Evolutionary conservation across 2,113 vertebrate genomes (phyloP).

Genomic region (Seriola dumerili): DNA sequence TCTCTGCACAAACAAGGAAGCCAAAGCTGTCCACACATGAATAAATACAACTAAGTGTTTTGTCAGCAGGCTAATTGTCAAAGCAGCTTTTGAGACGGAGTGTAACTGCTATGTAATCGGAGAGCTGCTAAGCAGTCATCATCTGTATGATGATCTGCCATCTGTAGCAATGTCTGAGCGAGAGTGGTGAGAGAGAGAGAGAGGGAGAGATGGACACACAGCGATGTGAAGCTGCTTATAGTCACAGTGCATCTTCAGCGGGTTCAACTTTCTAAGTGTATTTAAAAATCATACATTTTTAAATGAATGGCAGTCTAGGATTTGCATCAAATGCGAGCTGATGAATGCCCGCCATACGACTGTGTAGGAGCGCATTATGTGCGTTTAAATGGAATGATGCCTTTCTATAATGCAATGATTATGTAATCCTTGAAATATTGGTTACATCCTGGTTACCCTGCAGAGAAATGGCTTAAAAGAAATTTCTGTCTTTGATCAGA

Average conservation of each 20-base stretch:
- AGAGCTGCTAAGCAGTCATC: conserved; percentile 80
- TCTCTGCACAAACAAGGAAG: conserved; percentile 56
- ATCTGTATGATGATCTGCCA: conserved; percentile 80
- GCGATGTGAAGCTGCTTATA: conserved; percentile 28
- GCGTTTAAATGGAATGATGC: conserved; percentile 34
- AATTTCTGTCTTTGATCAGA: conserved; percentile 73
- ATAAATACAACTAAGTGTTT: conserved; percentile 76
- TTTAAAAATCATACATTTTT: conserved; percentile 52
- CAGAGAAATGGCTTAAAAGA: conserved; percentile 69
- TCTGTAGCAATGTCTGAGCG: conserved; percentile 72
- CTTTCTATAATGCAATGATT: conserved; percentile 73
- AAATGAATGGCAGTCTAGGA: conserved; percentile 32
- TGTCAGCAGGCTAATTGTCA: conserved; percentile 81
- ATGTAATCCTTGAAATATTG: conserved; percentile 75
- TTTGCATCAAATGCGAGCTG: conserved; percentile 22
- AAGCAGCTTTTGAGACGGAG: conserved; percentile 78
- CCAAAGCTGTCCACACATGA: conserved; percentile 64
- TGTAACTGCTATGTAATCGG: conserved; percentile 79
- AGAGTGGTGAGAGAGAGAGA: conserved; percentile 18
- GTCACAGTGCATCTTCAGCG: conserved; percentile 28
- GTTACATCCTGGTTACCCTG: conserved; percentile 60
- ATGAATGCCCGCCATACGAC: conserved; percentile 21
- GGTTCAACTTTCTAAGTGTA: conserved; percentile 28
- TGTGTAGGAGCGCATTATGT: conserved; percentile 28
- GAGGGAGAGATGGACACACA: conserved; percentile 29